A percentile compares a stretch with the other conserved stretches of the same genome.
Evolutionary conservation across 2,113 vertebrate species (phyloP).

Genomic region (Hyla sarda): DNA sequence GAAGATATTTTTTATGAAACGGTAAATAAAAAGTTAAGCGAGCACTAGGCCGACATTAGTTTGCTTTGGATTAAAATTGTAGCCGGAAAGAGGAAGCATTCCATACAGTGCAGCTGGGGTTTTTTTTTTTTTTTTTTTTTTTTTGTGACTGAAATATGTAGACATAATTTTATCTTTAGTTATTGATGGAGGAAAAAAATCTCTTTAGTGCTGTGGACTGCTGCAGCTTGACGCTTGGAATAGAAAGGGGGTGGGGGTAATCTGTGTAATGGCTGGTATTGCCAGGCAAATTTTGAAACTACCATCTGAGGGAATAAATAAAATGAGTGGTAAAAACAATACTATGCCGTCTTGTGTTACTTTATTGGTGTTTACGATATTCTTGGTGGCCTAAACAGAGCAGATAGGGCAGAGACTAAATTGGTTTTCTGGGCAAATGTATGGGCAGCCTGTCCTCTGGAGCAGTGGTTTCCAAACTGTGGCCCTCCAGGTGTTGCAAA

Average conservation of each 20-base stretch:
- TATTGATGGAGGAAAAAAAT: neutral
- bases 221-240: slow-evolving; percentile 1
- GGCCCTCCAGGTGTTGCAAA: too few species aligned
- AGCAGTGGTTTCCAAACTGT: too few species aligned
- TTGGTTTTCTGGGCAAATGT: too few species aligned
- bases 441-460: too few species aligned
- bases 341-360: neutral
- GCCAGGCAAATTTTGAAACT: slow-evolving; percentile 2
- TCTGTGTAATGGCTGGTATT: slow-evolving; percentile 13
- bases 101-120: neutral
- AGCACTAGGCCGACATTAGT: neutral
- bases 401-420: too few species aligned
- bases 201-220: neutral
- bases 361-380: neutral
- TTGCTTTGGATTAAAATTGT: neutral
- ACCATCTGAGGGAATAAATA: slow-evolving; percentile 16
- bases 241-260: neutral
- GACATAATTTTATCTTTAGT: slow-evolving; percentile 29
- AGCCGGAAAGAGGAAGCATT: slow-evolving; percentile 10
- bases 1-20: neutral
- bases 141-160: neutral
- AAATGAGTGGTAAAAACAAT: slow-evolving; percentile 24
- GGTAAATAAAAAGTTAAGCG: neutral
- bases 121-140: too few species aligned
- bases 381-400: too few species aligned